Percentiles rank a stretch among this genome's conserved stretches.
Conservation (phyloP, 2,797 vertebrate species). For the Ceryle rudis region DNA sequence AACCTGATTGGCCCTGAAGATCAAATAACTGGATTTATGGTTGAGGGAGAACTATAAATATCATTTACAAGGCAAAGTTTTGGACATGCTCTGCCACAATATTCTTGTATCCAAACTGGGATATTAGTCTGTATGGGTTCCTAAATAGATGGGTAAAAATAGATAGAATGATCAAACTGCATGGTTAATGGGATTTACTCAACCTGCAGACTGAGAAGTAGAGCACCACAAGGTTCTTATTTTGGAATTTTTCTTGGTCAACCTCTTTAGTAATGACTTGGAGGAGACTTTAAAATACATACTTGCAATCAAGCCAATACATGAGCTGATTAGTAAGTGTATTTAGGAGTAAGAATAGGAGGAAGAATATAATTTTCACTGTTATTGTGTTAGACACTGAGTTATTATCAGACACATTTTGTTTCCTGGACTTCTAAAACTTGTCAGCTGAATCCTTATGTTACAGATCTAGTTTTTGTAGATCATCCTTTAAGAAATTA, state of each 20-base stretch:
- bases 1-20: neutral
- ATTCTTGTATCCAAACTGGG: neutral
- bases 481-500: neutral
- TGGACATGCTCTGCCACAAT: neutral
- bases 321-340: neutral
- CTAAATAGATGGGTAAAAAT: neutral
- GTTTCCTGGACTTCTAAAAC: neutral
- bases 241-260: neutral
- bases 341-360: neutral
- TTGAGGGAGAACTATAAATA: rapidly evolving
- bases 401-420: neutral
- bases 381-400: neutral
- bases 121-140: neutral
- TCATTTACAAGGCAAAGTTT: neutral
- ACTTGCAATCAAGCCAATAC: neutral
- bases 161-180: neutral
- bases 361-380: neutral
- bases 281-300: neutral
- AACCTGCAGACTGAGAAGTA: neutral
- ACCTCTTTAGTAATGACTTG: neutral
- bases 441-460: neutral
- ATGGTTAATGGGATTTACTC: neutral
- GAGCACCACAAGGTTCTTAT: neutral
- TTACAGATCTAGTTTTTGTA: neutral
- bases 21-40: neutral